phyloP scores from a whole-genome alignment of 2,888 invertebrate species.

The Torymus aiolomorphi region DNA sequence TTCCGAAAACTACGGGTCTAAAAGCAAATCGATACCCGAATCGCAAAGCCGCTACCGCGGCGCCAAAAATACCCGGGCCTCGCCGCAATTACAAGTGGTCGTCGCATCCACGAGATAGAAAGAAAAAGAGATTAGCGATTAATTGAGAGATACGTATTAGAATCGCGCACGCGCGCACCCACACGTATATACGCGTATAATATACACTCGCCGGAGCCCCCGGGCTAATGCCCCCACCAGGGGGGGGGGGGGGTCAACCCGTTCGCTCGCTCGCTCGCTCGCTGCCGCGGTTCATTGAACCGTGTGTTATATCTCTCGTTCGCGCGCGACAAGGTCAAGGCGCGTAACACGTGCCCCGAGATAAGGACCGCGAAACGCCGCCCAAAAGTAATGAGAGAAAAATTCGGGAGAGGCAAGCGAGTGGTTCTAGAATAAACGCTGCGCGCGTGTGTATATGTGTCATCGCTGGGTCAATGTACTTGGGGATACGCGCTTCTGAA shows the following conservation, averaged over 20 bases:
- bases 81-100: constrained; percentile 5
- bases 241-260: constrained; percentile 32
- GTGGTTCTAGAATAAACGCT: too few species aligned
- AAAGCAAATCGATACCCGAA: neutral
- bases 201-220: constrained; percentile 9
- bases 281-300: constrained; percentile 51
- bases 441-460: too few species aligned
- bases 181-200: neutral
- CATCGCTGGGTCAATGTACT: too few species aligned
- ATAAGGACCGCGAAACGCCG: constrained; percentile 30
- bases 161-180: neutral
- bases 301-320: constrained; percentile 47
- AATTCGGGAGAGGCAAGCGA: neutral
- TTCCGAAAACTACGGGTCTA: too few species aligned
- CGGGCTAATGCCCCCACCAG: constrained; percentile 36
- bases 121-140: constrained; percentile 5
- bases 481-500: too few species aligned
- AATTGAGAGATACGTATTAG: constrained; percentile 28
- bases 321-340: constrained; percentile 52
- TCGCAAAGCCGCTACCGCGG: neutral
- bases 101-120: neutral
- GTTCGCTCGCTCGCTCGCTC: constrained; percentile 10
- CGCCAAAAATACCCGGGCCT: neutral
- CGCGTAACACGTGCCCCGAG: constrained; percentile 49
- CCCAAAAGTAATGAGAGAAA: constrained; percentile 42